Conservation (phyloP, 2,888 invertebrate genomes). For the Pristionchus maxplancki region DNA sequence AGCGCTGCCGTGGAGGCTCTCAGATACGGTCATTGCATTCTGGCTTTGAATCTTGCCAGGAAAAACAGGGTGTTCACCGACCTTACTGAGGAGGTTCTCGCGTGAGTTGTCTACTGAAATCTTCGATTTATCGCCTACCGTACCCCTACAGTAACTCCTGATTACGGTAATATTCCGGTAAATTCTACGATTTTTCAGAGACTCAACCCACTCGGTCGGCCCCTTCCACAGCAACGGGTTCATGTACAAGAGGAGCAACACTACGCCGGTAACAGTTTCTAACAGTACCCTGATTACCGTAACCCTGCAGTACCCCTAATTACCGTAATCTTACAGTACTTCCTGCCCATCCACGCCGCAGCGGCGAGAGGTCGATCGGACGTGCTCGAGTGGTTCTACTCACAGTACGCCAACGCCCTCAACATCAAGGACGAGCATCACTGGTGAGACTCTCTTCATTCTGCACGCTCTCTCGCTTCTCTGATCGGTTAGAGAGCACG, state of each 20-base stretch:
- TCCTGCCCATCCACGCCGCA: not conserved
- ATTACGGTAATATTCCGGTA: not conserved
- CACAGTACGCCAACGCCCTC: not conserved
- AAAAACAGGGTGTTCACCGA: not conserved
- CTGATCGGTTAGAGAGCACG: too few relatives aligned
- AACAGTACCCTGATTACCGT: too few relatives aligned
- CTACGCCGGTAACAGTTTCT: not conserved
- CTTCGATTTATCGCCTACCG: not conserved
- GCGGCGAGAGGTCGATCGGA: not conserved
- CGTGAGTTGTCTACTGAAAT: not conserved
- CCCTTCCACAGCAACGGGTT: not conserved
- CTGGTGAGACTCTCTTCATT: not conserved
- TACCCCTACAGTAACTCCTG: too few relatives aligned
- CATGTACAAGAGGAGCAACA: not conserved
- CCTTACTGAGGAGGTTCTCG: not conserved
- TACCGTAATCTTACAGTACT: not conserved
- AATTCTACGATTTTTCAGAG: not conserved
- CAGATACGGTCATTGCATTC: conserved; percentile 1
- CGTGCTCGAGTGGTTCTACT: not conserved
- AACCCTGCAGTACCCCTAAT: not conserved
- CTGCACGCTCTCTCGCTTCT: too few relatives aligned
- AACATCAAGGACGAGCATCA: not conserved
- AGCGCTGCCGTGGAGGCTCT: not conserved
- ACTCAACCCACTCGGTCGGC: not conserved
- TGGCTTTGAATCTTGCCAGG: conserved; percentile 16